Conservation (phyloP, 92 coral and sea anemone genomes). For the Palythoa heliodiscus region DNA sequence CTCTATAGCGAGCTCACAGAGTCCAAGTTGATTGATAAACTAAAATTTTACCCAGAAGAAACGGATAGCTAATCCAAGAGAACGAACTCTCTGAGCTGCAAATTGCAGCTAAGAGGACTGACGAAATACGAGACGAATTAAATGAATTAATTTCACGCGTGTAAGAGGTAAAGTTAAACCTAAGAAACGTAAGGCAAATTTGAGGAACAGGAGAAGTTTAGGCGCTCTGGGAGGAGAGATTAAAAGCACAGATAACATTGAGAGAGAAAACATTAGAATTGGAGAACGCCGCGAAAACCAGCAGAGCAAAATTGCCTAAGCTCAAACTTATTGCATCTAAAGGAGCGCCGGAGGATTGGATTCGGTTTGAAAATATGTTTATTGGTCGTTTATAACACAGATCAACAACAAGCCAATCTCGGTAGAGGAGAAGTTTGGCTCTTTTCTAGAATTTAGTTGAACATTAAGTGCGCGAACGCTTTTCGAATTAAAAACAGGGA, state of each 20-base stretch:
- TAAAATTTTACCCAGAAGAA: conserved; percentile 62
- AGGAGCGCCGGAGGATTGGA: too few relatives aligned
- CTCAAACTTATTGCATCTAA: conserved; percentile 53
- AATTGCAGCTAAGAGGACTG: conserved; percentile 34
- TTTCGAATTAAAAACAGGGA: conserved; percentile 49
- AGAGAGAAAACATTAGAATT: conserved; percentile 51
- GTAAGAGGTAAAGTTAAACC: conserved; percentile 62
- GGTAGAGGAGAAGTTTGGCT: too few relatives aligned
- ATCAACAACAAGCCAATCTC: too few relatives aligned
- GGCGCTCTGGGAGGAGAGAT: conserved; percentile 58
- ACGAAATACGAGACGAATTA: conserved; percentile 50
- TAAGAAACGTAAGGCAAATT: conserved; percentile 54
- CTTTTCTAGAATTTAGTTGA: neutral
- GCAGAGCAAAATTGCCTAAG: conserved; percentile 57
- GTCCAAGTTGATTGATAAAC: conserved; percentile 56
- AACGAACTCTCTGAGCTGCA: conserved; percentile 54
- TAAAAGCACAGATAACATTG: conserved; percentile 46
- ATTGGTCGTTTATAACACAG: too few relatives aligned
- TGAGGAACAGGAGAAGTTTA: conserved; percentile 57
- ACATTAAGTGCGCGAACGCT: neutral
- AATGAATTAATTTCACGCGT: conserved; percentile 52
- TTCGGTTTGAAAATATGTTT: too few relatives aligned
- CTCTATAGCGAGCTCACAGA: neutral
- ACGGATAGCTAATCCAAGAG: conserved; percentile 39
- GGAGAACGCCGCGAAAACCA: conserved; percentile 52